A percentile compares a stretch with the other conserved stretches of the same genome.
Conservation (phyloP, 2,888 invertebrate genomes). For the Drosophila pullipes region DNA sequence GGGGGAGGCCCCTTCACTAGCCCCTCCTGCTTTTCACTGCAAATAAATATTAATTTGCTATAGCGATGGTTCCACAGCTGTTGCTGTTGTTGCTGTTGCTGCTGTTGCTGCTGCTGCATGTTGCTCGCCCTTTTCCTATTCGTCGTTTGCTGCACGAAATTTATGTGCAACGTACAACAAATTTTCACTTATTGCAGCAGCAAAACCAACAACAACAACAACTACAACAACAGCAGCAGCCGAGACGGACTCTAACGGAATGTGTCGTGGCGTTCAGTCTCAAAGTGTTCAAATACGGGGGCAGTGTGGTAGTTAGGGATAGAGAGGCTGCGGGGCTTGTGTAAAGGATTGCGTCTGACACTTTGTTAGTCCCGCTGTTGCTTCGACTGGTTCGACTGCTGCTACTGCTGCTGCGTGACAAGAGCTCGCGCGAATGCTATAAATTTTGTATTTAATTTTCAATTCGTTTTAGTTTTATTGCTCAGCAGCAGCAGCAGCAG, state of each 20-base stretch:
- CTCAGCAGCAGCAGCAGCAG: constrained; percentile 24
- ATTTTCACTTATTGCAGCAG: constrained; percentile 77
- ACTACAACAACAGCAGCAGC: constrained; percentile 2
- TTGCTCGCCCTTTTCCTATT: constrained; percentile 3
- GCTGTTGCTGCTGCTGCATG: constrained; percentile 12
- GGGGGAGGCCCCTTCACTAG: neutral
- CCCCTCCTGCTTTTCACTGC: constrained; percentile 3
- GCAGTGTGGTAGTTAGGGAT: neutral
- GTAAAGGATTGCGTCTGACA: constrained; percentile 5
- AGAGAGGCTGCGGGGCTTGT: neutral
- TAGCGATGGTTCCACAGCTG: constrained; percentile 34
- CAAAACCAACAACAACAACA: constrained; percentile 18
- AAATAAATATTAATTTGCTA: constrained; percentile 79
- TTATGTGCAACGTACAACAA: constrained; percentile 81
- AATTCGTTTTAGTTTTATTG: constrained; percentile 80
- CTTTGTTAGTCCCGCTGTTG: constrained; percentile 51
- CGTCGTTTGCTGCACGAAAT: constrained; percentile 56
- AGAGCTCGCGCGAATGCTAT: constrained; percentile 73
- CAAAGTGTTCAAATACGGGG: constrained; percentile 34
- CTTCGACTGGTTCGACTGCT: constrained; percentile 19
- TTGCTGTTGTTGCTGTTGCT: constrained; percentile 28
- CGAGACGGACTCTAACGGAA: constrained; percentile 40
- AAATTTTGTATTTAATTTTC: constrained; percentile 80
- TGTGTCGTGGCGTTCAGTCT: constrained; percentile 68
- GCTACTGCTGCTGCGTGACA: constrained; percentile 63